Evolutionary conservation across 2,797 vertebrate genomes (phyloP).

Genomic region (Melanotaenia pygmaea): DNA sequence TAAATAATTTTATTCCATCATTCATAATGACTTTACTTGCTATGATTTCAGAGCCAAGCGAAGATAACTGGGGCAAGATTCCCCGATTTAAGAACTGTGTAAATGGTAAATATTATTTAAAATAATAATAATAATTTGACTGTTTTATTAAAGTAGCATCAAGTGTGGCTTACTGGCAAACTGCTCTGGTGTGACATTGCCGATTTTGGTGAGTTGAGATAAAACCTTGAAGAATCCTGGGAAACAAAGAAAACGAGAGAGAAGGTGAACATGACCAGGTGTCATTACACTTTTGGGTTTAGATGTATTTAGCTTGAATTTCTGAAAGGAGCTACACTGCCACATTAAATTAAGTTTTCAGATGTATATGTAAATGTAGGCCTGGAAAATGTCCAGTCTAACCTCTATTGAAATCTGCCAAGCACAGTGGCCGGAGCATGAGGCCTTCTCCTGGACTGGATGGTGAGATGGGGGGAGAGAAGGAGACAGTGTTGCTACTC

Average conservation of each 20-base stretch:
- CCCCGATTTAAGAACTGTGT: background rate
- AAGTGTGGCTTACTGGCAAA: conserved; percentile 88
- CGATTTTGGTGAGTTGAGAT: conserved; percentile 91
- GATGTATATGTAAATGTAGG: background rate
- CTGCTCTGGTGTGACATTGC: conserved; percentile 90
- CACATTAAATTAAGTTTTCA: background rate
- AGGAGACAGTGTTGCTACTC: conserved; percentile 86
- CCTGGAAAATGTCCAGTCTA: conserved; percentile 4
- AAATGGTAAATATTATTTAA: background rate
- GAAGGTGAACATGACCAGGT: background rate
- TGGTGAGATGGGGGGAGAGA: conserved; percentile 91
- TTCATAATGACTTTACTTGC: no score
- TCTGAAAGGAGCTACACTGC: no score
- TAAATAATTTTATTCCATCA: no score
- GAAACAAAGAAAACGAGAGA: conserved; percentile 26
- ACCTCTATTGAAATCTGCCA: conserved; percentile 92
- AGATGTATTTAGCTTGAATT: no score
- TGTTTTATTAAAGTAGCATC: background rate
- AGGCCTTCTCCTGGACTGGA: conserved; percentile 89
- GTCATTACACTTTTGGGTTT: background rate
- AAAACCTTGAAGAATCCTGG: conserved; percentile 94
- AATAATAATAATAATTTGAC: background rate
- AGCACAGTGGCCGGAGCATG: conserved; percentile 91
- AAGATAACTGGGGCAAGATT: no score
- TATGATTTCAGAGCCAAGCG: background rate